Conservation (phyloP, 53 echinoderm and acorn worm species). For the Henricia sp. region DNA sequence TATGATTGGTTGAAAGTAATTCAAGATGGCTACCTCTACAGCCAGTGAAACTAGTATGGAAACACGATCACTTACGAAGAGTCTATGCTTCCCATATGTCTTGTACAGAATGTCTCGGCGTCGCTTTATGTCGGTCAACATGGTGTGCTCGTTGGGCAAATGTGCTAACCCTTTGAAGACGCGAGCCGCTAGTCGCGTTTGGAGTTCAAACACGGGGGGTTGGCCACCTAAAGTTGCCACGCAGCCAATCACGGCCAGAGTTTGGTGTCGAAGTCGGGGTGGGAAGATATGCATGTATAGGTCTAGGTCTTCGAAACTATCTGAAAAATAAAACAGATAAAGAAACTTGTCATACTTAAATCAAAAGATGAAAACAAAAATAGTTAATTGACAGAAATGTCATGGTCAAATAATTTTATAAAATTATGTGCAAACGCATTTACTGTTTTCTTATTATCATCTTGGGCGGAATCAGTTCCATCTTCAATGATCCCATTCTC, state of each 20-base stretch:
- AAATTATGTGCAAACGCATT: not conserved
- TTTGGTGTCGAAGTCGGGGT: constrained; percentile 56
- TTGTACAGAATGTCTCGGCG: constrained; percentile 56
- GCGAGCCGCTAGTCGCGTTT: constrained; percentile 71
- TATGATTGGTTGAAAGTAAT: too few species aligned
- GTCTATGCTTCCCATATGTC: constrained; percentile 75
- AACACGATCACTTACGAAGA: constrained; percentile 92
- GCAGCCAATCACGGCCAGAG: constrained; percentile 70
- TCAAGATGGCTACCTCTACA: too few species aligned
- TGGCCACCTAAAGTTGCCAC: constrained; percentile 68
- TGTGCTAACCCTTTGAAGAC: constrained; percentile 67
- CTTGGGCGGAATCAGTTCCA: too few species aligned
- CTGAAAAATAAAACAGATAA: constrained; percentile 53
- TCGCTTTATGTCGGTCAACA: constrained; percentile 53
- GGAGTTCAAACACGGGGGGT: constrained; percentile 72
- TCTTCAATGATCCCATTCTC: too few species aligned
- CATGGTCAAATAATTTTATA: too few species aligned
- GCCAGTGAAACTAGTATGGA: too few species aligned
- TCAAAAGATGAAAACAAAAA: not conserved
- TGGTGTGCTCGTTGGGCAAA: constrained; percentile 51
- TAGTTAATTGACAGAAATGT: too few species aligned
- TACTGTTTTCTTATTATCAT: too few species aligned
- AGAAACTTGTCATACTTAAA: not conserved
- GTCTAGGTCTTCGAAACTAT: constrained; percentile 67
- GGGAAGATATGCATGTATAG: constrained; percentile 77